These are phyloP conservation scores for Heliconius erato DNA, from an alignment of 2,888 invertebrate species.

Conservation along the genomic window DNA sequence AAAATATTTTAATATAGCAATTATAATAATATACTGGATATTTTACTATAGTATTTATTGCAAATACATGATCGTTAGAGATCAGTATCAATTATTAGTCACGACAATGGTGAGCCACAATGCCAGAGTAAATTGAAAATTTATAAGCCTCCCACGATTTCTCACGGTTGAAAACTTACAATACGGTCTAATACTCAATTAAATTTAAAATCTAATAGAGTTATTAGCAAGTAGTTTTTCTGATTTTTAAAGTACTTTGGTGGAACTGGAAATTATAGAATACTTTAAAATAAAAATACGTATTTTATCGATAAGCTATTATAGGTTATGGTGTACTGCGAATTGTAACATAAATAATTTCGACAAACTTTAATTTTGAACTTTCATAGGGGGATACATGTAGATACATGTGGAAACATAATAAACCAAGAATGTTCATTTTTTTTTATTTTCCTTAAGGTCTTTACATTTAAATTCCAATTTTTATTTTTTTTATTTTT, in stretches of 20 bases:
- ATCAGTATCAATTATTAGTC: slow-evolving; percentile 33
- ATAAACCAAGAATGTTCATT: too few relatives aligned
- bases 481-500: too few relatives aligned
- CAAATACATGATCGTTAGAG: slow-evolving; percentile 15
- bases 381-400: too few relatives aligned
- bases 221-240: neutral
- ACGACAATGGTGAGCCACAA: slow-evolving; percentile 32
- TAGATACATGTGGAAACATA: too few relatives aligned
- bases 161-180: slow-evolving; percentile 17
- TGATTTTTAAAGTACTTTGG: neutral
- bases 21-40: slow-evolving; percentile 5
- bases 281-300: neutral
- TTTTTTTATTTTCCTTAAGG: too few relatives aligned
- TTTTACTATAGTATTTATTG: slow-evolving; percentile 14
- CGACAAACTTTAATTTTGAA: neutral
- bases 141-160: slow-evolving; percentile 26
- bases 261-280: neutral
- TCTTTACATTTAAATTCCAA: too few relatives aligned
- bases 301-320: too few relatives aligned
- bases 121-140: slow-evolving; percentile 21
- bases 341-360: neutral
- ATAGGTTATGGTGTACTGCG: too few relatives aligned
- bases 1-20: slow-evolving; percentile 2
- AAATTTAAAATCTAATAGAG: neutral
- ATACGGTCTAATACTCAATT: neutral